These are phyloP conservation scores for Trematocara nigrifrons DNA, from an alignment of 2,113 vertebrate genomes.

Conservation along the genomic window DNA sequence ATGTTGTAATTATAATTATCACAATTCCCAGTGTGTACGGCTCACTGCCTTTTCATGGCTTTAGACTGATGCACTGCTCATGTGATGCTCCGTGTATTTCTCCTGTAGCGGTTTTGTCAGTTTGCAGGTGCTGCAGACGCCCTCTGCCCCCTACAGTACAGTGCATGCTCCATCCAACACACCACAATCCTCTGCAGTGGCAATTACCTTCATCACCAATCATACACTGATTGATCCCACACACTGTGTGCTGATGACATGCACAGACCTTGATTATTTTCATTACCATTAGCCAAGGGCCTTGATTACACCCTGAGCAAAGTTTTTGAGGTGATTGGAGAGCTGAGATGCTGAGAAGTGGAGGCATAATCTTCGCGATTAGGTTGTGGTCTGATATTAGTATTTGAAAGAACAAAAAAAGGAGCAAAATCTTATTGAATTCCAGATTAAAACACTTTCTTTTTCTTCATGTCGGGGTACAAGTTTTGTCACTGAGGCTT, in stretches of 20 bases:
- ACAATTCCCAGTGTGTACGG: neutral
- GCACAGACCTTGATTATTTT: slow-evolving; percentile 43
- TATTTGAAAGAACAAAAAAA: neutral
- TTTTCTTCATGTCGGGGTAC: neutral
- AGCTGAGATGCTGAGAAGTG: slow-evolving; percentile 27
- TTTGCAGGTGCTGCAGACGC: neutral
- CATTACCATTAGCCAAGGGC: slow-evolving; percentile 35
- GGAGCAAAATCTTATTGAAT: neutral
- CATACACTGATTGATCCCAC: slow-evolving; percentile 49
- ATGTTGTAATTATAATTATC: neutral
- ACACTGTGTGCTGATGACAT: slow-evolving; percentile 47
- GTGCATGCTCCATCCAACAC: neutral
- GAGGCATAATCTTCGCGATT: neutral
- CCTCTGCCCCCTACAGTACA: neutral
- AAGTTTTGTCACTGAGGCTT: neutral
- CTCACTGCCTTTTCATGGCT: neutral
- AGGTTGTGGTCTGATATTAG: neutral
- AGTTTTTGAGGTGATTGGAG: slow-evolving; percentile 32
- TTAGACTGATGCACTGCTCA: neutral
- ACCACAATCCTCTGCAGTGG: neutral
- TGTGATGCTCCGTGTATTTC: neutral
- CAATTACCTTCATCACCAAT: slow-evolving; percentile 58
- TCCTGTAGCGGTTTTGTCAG: neutral
- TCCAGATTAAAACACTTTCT: neutral
- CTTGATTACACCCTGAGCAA: slow-evolving; percentile 45